Conservation (phyloP, 2,888 invertebrate genomes). For the Harpalus rufipes region DNA sequence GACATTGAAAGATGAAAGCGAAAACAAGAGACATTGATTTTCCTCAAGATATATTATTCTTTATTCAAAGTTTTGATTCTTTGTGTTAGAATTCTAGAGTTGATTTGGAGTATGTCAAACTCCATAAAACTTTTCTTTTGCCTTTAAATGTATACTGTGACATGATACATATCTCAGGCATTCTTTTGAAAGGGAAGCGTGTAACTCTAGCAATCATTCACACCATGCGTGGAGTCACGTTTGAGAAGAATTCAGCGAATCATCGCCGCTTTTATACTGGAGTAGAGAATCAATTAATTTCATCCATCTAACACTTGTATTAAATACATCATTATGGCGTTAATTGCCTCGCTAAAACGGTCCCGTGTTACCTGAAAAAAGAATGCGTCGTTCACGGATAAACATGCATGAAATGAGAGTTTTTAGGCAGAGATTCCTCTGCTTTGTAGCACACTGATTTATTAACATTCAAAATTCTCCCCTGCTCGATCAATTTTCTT, state of each 20-base stretch:
- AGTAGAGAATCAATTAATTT: conserved; percentile 42
- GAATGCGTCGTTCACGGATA: conserved; percentile 27
- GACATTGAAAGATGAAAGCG: neutral
- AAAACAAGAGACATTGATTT: conserved; percentile 28
- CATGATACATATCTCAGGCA: conserved; percentile 50
- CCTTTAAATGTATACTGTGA: conserved; percentile 47
- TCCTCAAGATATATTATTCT: conserved; percentile 31
- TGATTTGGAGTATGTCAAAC: conserved; percentile 58
- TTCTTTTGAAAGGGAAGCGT: conserved; percentile 39
- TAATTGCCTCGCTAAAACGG: conserved; percentile 60
- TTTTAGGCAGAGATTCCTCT: conserved; percentile 56
- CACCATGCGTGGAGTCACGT: neutral
- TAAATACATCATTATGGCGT: conserved; percentile 59
- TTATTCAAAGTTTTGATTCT: conserved; percentile 47
- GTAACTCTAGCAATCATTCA: conserved; percentile 13
- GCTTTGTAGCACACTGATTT: conserved; percentile 57
- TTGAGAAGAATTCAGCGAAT: neutral
- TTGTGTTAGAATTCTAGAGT: conserved; percentile 42
- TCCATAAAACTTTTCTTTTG: conserved; percentile 39
- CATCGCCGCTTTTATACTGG: neutral
- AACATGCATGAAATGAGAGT: conserved; percentile 66
- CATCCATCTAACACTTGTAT: conserved; percentile 23
- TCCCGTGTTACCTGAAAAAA: conserved; percentile 56
- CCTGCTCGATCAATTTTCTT: conserved; percentile 30
- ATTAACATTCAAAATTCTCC: conserved; percentile 58